Percentiles rank a stretch among this genome's conserved stretches.
phyloP scores from a whole-genome alignment of 64 coral and sea anemone species.

The Pachyseris speciosa region DNA sequence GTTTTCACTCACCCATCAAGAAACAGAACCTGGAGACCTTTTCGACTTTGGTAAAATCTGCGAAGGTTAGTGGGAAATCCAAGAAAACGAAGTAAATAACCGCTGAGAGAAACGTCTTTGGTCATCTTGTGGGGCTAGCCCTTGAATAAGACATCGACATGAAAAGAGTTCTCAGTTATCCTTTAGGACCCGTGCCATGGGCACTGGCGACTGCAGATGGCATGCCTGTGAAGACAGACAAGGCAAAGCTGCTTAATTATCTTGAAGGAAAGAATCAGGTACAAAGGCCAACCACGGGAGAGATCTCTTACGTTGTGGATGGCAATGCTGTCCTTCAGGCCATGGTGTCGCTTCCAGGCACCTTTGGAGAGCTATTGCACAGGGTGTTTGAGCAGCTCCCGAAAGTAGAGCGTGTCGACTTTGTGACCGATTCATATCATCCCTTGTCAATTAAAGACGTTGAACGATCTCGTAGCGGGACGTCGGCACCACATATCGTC shows the following conservation, averaged over 20 bases:
- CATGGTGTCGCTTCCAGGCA: neutral
- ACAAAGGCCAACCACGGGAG: neutral
- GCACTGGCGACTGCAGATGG: neutral
- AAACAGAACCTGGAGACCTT: conserved; percentile 22
- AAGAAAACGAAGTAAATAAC: conserved; percentile 45
- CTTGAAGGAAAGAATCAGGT: neutral
- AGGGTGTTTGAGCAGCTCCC: neutral
- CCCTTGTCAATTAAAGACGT: conserved; percentile 6
- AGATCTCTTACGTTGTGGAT: neutral
- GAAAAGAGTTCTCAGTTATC: neutral
- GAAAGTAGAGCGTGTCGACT: neutral
- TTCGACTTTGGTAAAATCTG: neutral
- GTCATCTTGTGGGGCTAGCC: conserved; percentile 5
- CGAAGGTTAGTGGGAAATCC: neutral
- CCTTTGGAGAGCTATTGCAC: neutral
- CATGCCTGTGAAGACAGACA: neutral
- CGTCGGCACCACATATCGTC: neutral
- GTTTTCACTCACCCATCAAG: conserved; percentile 13
- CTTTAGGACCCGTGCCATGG: neutral
- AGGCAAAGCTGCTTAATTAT: conserved; percentile 2
- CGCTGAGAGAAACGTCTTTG: conserved; percentile 31
- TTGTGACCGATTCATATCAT: conserved; percentile 14
- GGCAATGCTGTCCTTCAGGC: neutral
- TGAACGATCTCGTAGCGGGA: neutral
- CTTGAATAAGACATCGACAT: neutral